Base-by-base conservation (phyloP, 1,140 invertebrate species). In the Andricus grossulariae region DNA sequence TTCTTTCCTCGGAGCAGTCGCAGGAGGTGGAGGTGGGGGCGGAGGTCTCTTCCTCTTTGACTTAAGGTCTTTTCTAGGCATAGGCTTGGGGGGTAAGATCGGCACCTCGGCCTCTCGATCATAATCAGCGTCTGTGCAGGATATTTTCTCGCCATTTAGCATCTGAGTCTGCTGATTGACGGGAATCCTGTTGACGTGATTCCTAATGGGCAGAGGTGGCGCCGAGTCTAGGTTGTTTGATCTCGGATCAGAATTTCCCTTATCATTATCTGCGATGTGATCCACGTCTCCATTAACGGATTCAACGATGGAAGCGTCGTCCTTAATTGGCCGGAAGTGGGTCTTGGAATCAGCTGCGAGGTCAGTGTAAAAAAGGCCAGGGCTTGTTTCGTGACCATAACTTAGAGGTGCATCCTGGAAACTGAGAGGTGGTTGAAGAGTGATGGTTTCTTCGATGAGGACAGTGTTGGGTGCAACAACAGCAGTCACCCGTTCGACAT, bases 321-420 rank as follows among this genome's bases (percentile, higher is more conserved):
- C 88, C 21, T 87, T 86, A 39, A 90, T 90, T 8, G 88, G 88
- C 13, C 88, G 80, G 77, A 90, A 89, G 70, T 90, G 88, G 1
- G 89, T 89, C 7, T 85, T 84, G 11, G 89, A 90, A 57, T 89
- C 87, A 8, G 85, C 87, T 3, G 88, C 88, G 4, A 89, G 71
- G n/a, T 90, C 88, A 13, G 88, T 83, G 76, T 88, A 90, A 73
- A 89, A 88, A 16, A 89, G 81, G 19, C 85, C 73, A 0, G 88
- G 88, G 10, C 85, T 72, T 0, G 86, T 76, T 80, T 92, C 92
- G 80, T 93, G 90, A 0, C 92, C 92, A 81, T 93, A 92, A 81
- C 92, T 92, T 45, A 92, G 74, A 10, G 92, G 92, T 0, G 91
- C 91, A 75, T 93, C 92, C 76, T 93, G 92, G 79, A 93, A 93